phyloP scores from a whole-genome alignment of 2,888 invertebrate genomes.

The Labia minor region DNA sequence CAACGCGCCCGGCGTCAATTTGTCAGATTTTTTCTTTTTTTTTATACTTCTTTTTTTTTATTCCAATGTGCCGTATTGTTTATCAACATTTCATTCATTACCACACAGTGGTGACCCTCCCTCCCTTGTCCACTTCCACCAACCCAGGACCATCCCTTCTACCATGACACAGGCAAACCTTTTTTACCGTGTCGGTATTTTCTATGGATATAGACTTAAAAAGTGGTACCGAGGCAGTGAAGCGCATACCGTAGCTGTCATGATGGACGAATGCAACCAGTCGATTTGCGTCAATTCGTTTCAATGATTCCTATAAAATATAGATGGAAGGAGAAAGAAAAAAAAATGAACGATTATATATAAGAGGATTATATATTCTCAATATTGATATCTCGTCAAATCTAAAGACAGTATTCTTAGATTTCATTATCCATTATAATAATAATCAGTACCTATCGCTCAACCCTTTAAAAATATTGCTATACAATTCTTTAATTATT shows the following conservation, averaged over 20 bases:
- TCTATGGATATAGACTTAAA: conserved; percentile 8
- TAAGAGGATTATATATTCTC: conserved; percentile 14
- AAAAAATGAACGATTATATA: not conserved
- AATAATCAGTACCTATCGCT: too few relatives aligned
- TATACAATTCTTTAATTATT: too few relatives aligned
- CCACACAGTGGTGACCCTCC: not conserved
- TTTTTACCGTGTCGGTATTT: not conserved
- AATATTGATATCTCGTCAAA: too few relatives aligned
- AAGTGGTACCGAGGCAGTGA: not conserved
- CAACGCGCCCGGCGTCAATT: conserved; percentile 13
- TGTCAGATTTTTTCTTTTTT: conserved; percentile 3
- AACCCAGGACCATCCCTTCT: not conserved
- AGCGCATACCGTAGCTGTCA: not conserved
- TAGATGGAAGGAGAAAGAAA: not conserved
- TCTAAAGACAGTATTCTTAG: too few relatives aligned
- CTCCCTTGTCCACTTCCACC: not conserved
- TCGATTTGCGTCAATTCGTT: not conserved
- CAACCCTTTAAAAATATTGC: too few relatives aligned
- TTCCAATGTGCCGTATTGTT: conserved; percentile 13
- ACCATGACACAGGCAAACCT: not conserved
- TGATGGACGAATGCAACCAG: not conserved
- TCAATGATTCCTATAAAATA: too few relatives aligned
- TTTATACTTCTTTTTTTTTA: not conserved
- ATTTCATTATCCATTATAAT: too few relatives aligned
- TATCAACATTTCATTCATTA: conserved; percentile 13